Conservation (phyloP, 2,888 invertebrate species). For the Ceramica pisi region DNA sequence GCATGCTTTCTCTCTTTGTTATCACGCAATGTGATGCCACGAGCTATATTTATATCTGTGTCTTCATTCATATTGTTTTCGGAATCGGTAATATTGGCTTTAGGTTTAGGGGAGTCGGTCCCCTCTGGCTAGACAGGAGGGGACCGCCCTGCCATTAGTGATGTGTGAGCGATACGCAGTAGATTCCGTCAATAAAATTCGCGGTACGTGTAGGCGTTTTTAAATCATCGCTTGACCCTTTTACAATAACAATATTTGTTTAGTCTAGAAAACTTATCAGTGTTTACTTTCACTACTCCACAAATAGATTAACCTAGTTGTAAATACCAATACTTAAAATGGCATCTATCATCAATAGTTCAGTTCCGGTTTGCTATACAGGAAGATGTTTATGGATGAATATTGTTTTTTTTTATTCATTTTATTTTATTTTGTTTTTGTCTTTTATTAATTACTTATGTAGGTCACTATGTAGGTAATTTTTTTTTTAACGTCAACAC, state of each 20-base stretch:
- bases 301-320: conserved; percentile 57
- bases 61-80: conserved; percentile 36
- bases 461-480: too few relatives aligned
- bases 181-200: conserved; percentile 4
- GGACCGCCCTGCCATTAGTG: conserved; percentile 23
- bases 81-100: conserved; percentile 29
- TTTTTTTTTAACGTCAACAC: too few relatives aligned
- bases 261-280: conserved; percentile 55
- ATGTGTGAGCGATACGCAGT: conserved; percentile 24
- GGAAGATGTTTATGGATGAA: conserved; percentile 41
- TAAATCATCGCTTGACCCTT: conserved; percentile 9
- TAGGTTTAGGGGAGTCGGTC: conserved; percentile 33
- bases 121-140: conserved; percentile 44
- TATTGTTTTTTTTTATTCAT: too few relatives aligned
- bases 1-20: conserved; percentile 26
- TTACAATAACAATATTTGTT: conserved; percentile 38
- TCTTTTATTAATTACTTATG: too few relatives aligned
- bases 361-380: conserved; percentile 52
- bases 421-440: too few relatives aligned
- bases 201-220: neutral
- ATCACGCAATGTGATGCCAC: conserved; percentile 30
- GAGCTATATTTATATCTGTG: conserved; percentile 33
- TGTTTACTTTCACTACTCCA: conserved; percentile 45
- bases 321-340: conserved; percentile 46
- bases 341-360: conserved; percentile 31